These are phyloP conservation scores for Catocala nupta DNA, from an alignment of 2,888 invertebrate genomes.

Conservation along the genomic window DNA sequence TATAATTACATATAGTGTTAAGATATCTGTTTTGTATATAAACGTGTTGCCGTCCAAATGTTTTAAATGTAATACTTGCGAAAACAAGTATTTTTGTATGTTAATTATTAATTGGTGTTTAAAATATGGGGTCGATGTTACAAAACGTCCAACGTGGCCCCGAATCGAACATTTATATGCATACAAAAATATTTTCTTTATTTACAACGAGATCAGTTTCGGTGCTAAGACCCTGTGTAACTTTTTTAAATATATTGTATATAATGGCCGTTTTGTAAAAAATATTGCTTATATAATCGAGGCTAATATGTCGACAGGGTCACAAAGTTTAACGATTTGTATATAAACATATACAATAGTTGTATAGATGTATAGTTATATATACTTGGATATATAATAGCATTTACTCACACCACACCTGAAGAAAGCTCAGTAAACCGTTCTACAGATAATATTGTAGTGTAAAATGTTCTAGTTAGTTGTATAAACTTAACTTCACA, in stretches of 20 bases:
- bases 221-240: conserved; percentile 78
- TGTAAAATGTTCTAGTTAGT: conserved; percentile 47
- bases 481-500: conserved; percentile 38
- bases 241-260: conserved; percentile 54
- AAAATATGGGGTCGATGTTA: conserved; percentile 32
- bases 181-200: conserved; percentile 48
- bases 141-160: conserved; percentile 28
- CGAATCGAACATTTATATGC: conserved; percentile 22
- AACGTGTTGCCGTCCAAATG: conserved; percentile 79
- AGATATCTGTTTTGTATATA: conserved; percentile 69
- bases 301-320: conserved; percentile 82
- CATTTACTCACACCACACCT: conserved; percentile 84
- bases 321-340: conserved; percentile 75
- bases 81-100: conserved; percentile 44
- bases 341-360: conserved; percentile 63
- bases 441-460: conserved; percentile 54
- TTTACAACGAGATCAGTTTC: conserved; percentile 58
- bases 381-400: conserved; percentile 61
- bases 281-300: conserved; percentile 68
- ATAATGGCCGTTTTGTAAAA: conserved; percentile 69
- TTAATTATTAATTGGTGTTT: conserved; percentile 31
- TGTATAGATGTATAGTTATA: conserved; percentile 65
- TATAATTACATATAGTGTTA: conserved; percentile 54
- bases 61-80: conserved; percentile 53
- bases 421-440: conserved; percentile 83